Conservation (phyloP, 2,888 invertebrate genomes). For the Leucoptera coffeella region DNA sequence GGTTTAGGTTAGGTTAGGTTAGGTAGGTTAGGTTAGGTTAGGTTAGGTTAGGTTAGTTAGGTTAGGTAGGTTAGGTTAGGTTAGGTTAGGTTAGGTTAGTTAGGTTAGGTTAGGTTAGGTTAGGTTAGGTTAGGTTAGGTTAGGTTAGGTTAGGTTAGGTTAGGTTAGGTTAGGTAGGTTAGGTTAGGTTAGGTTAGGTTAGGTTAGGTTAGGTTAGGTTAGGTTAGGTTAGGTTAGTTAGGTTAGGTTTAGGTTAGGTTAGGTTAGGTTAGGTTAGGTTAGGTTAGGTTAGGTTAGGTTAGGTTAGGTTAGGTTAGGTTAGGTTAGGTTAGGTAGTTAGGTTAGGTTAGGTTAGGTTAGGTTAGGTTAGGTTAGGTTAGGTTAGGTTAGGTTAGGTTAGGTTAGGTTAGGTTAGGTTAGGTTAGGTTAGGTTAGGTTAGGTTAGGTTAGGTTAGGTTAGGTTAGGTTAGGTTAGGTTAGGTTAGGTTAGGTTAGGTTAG, state of each 20-base stretch:
- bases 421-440: conserved; percentile 4
- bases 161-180: conserved; percentile 6
- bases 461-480: conserved; percentile 3
- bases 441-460: conserved; percentile 3
- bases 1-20: conserved; percentile 4
- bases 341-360: conserved; percentile 4
- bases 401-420: conserved; percentile 5
- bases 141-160: conserved; percentile 6
- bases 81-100: conserved; percentile 5
- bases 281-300: conserved; percentile 5
- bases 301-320: conserved; percentile 4
- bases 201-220: conserved; percentile 5
- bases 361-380: conserved; percentile 5
- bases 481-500: conserved; percentile 3
- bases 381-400: conserved; percentile 5
- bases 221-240: conserved; percentile 5
- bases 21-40: conserved; percentile 5
- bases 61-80: conserved; percentile 4
- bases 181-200: conserved; percentile 5
- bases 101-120: conserved; percentile 6
- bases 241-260: conserved; percentile 5
- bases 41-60: conserved; percentile 4
- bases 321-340: conserved; percentile 6
- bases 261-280: conserved; percentile 5
- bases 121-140: conserved; percentile 6